Base-by-base conservation (phyloP, 2,888 invertebrate genomes). In the Cepaea hortensis region DNA sequence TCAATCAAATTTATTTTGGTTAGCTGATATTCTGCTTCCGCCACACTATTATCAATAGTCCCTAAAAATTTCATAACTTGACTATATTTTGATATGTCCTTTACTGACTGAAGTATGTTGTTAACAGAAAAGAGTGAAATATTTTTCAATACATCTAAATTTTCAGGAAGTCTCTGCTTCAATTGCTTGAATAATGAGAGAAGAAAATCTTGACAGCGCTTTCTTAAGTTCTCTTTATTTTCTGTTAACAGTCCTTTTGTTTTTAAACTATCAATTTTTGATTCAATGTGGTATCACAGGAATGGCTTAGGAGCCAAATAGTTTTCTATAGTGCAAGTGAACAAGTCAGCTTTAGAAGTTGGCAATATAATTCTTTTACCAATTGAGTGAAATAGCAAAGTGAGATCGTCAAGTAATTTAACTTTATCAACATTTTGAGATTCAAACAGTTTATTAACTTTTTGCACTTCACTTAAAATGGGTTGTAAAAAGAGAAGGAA, bases 51-150 rank as follows among this genome's bases (percentile, higher is more conserved):
- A 11, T 68, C 68, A 68, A 15, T 20, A 68, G 20, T 18, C 18
- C 68, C 68, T 68, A 68, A 68, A 68, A 20, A 68, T 68, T 9
- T 68, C 68, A 68, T 68, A 20, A 68, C 68, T 68, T 68, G 6
- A n/a, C 68, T 9, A 68, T n/a, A 68, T 18, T n/a, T 18, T 5
- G n/a, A 15, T 20, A n/a, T 68, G 68, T 68, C 68, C 68, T 68
- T 68, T 68, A n/a, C n/a, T 68, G 68, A 15, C n/a, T 68, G 68
- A 68, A 68, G 68, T n/a, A 68, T 68, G n/a, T 68, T 68, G 55
- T 11, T 55, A 6, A 55, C 55, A 55, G 55, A 55, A 2, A 55
- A 55, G 55, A 55, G 55, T 55, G 55, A 55, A 55, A 55, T 55
- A 55, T 55, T 55, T 55, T 55, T 55, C 55, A 55, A 55, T 55